Evolutionary conservation across 1,140 invertebrate genomes (phyloP), one percentile per base, ranked within the genome.

Genomic region (Drosophila elegans): DNA sequence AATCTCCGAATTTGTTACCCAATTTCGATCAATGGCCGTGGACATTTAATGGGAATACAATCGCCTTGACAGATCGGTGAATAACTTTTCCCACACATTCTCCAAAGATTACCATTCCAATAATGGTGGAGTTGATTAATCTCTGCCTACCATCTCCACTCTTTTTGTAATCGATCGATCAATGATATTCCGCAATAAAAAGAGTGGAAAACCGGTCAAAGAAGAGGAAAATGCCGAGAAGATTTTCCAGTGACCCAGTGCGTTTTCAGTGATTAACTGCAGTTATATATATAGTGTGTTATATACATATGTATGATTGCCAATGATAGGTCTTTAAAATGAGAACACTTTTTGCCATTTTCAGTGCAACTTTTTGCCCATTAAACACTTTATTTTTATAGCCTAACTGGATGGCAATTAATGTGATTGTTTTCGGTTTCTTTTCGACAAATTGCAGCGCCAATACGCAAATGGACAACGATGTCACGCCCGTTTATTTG

Each of bases 381-480:
- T 74, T 66, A 77, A 38, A 36, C 3, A 3, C 10, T 3, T n/a
- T 39, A 29, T 6, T 57, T 38, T 2, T 13, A 10, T 32, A 10
- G 38, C 12, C 51, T 36, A 72, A 72, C 71, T 57, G 66, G 38
- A 42, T 4, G 42, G 2, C 63, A 21, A 54, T 3, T 44, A 45
- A 57, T 53, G 16, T n/a, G 38, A 34, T 2, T 32, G 41, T 69
- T 27, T 36, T 13, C 29, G 5, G 5, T 32, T 32, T 32, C 5
- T 32, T 32, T 32, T 7, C 29, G 6, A 1, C 29, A n/a, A 4
- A 39, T 57, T 79, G 38, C 67, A 97, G 96, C 93, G 96, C 97
- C 61, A 97, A 97, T 93, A 95, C 96, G 72, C 96, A 97, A 91
- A 97, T 97, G 96, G 96, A 97, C 93, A 97, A 97, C 93, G 96